These are phyloP conservation scores for Coregonus clupeaformis DNA, from an alignment of 2,113 vertebrate species.

Conservation along the genomic window DNA sequence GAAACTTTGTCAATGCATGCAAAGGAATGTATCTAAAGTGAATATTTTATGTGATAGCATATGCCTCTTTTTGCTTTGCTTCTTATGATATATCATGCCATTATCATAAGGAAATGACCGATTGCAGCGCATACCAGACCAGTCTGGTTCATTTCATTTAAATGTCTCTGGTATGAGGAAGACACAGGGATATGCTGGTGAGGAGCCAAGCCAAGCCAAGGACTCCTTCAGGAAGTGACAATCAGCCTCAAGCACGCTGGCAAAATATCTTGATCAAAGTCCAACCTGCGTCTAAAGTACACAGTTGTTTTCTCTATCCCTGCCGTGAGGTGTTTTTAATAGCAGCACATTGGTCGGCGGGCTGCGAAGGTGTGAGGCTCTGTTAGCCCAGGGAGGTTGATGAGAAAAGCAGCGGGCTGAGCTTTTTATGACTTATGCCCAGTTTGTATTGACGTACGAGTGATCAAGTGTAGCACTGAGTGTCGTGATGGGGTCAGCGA, in stretches of 20 bases:
- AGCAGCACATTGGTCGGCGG: background rate
- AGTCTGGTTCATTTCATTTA: conserved; percentile 1
- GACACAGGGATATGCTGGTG: background rate
- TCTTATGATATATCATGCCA: conserved; percentile 1
- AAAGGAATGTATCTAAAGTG: background rate
- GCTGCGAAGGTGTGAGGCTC: background rate
- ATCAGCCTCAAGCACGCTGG: background rate
- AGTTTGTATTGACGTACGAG: conserved; percentile 10
- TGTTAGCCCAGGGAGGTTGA: background rate
- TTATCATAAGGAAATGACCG: conserved; percentile 5
- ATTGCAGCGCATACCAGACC: conserved; percentile 2
- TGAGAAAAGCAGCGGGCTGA: background rate
- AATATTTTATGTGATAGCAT: conserved; percentile 4
- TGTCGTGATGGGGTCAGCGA: background rate
- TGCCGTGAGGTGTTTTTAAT: conserved; percentile 1
- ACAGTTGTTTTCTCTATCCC: conserved; percentile 20
- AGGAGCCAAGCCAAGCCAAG: background rate
- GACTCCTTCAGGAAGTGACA: conserved; percentile 13
- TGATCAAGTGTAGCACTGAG: background rate
- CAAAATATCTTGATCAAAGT: conserved; percentile 10
- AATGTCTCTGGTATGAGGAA: conserved; percentile 6
- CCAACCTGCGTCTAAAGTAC: conserved; percentile 29
- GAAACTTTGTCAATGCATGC: background rate
- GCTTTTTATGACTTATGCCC: background rate
- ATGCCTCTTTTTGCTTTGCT: background rate